phyloP scores from a whole-genome alignment of 1,140 invertebrate genomes.

The Aricia agestis region DNA sequence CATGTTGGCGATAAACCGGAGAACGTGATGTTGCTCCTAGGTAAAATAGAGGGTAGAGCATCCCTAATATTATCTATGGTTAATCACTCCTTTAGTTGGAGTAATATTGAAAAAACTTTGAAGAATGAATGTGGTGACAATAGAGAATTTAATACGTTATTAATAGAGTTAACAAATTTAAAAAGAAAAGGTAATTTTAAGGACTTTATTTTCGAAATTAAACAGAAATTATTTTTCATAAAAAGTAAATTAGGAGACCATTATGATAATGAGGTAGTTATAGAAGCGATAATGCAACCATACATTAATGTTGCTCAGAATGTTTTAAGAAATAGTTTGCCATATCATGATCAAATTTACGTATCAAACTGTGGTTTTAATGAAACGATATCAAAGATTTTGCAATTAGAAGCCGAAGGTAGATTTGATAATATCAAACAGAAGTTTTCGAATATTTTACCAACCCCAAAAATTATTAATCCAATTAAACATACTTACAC shows the following conservation, averaged over 20 bases:
- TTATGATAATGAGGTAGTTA: neutral
- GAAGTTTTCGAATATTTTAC: slow-evolving; percentile 26
- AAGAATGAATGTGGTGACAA: neutral
- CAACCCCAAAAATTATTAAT: slow-evolving; percentile 19
- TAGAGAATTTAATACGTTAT: neutral
- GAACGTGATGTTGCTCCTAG: slow-evolving; percentile 24
- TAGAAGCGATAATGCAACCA: neutral
- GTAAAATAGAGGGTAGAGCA: slow-evolving; percentile 21
- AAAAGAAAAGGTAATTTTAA: neutral
- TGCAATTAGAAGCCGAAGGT: slow-evolving; percentile 27
- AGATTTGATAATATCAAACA: slow-evolving; percentile 27
- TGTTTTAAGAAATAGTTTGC: neutral
- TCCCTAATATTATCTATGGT: neutral
- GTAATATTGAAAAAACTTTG: neutral
- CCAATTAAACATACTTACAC: neutral
- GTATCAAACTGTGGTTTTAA: slow-evolving; percentile 22
- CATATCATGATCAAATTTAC: neutral
- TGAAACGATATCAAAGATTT: slow-evolving; percentile 20
- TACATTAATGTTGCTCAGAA: neutral
- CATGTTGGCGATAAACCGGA: slow-evolving; percentile 11
- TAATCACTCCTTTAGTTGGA: neutral
- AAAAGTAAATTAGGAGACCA: neutral
- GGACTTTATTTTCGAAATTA: neutral
- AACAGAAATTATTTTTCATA: neutral
- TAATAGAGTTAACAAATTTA: neutral